Evolutionary conservation across 2,797 vertebrate species (phyloP).

Genomic region (Halcyon leucocephala): DNA sequence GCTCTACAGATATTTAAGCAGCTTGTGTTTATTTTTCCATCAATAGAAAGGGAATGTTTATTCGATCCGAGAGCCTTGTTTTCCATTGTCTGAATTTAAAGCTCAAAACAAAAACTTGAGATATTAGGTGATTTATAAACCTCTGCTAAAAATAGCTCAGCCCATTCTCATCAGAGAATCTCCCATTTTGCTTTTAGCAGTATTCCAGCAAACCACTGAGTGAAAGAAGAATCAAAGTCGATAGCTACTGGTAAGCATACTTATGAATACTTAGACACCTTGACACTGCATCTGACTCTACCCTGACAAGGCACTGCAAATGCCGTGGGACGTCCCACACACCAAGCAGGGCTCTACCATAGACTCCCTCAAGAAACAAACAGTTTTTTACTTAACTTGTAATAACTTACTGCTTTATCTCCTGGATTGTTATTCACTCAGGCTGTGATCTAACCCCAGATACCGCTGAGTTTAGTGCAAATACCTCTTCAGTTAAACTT

Average conservation of each 20-base stretch:
- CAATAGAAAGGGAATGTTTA: slow-evolving; percentile 54
- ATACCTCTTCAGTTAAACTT: not conserved
- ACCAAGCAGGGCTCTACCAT: not conserved
- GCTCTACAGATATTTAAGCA: slow-evolving; percentile 40
- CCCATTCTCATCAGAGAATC: not conserved
- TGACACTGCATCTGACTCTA: not conserved
- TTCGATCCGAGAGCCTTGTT: slow-evolving; percentile 31
- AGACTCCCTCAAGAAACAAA: not conserved
- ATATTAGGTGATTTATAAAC: not conserved
- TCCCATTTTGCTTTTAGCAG: not conserved
- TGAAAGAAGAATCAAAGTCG: not conserved
- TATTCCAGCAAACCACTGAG: not conserved
- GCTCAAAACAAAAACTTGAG: slow-evolving; percentile 25
- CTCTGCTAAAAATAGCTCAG: slow-evolving; percentile 10
- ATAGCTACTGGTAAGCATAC: not conserved
- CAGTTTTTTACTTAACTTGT: not conserved
- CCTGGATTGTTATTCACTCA: not conserved
- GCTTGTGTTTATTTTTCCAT: slow-evolving; percentile 45
- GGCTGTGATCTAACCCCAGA: not conserved
- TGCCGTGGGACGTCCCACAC: accelerated
- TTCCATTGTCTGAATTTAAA: slow-evolving; percentile 65
- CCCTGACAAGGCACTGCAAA: not conserved
- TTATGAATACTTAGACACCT: not conserved
- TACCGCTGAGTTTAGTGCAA: not conserved
- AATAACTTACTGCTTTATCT: not conserved